These are phyloP conservation scores for Cheilosia variabilis DNA, from an alignment of 2,888 invertebrate species.

Conservation along the genomic window DNA sequence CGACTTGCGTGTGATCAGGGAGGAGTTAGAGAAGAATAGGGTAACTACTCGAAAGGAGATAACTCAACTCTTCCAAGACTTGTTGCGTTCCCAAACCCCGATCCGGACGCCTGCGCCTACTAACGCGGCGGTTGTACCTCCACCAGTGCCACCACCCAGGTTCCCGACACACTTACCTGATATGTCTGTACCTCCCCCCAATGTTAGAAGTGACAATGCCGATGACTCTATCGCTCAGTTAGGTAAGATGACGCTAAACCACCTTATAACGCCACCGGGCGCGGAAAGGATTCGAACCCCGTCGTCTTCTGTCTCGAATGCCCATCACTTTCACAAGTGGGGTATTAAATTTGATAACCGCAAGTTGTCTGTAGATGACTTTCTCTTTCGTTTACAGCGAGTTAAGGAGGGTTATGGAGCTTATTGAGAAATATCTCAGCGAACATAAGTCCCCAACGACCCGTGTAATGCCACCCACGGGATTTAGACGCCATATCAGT, in stretches of 20 bases:
- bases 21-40: not conserved
- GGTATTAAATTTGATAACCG: not conserved
- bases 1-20: not conserved
- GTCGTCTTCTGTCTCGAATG: not conserved
- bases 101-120: no score
- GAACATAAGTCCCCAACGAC: not conserved
- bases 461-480: no score
- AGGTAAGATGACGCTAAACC: no score
- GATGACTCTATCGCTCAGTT: no score
- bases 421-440: not conserved
- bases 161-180: no score
- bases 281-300: no score
- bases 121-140: no score
- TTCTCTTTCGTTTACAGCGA: not conserved
- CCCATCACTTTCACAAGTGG: not conserved
- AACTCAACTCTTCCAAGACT: not conserved
- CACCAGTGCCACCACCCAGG: no score
- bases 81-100: not conserved
- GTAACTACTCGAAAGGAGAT: not conserved
- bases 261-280: no score
- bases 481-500: not conserved
- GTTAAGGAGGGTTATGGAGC: not conserved
- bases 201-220: no score
- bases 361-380: not conserved
- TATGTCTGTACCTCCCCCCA: no score